Conservation (phyloP, 1,140 invertebrate genomes). For the Physella acuta region DNA sequence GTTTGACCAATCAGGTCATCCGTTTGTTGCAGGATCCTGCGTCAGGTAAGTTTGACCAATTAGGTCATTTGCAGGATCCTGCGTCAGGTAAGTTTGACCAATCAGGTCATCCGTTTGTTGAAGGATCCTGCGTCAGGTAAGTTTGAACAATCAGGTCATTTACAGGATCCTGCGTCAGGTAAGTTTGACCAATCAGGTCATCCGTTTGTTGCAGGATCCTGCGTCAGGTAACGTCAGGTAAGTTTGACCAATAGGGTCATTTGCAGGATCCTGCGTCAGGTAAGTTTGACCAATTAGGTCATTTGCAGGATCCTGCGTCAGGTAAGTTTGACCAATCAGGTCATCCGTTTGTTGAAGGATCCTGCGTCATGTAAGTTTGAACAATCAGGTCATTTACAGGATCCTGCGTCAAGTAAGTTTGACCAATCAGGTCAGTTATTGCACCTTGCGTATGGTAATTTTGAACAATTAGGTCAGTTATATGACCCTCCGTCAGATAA, state of each 20-base stretch:
- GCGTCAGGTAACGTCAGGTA: background rate
- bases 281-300: background rate
- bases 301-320: background rate
- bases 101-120: background rate
- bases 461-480: background rate
- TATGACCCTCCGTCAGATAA: background rate
- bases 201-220: background rate
- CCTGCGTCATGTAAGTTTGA: background rate
- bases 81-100: background rate
- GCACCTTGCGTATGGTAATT: background rate
- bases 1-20: background rate
- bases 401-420: background rate
- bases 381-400: background rate
- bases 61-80: background rate
- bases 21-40: conserved; percentile 16
- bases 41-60: conserved; percentile 9
- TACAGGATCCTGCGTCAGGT: background rate
- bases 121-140: background rate
- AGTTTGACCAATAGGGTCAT: background rate
- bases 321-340: background rate
- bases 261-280: conserved; percentile 17
- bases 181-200: background rate
- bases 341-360: conserved; percentile 19
- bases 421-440: background rate
- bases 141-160: background rate